Base-by-base conservation (phyloP, 2,888 invertebrate species). In the Carcina quercana region DNA sequence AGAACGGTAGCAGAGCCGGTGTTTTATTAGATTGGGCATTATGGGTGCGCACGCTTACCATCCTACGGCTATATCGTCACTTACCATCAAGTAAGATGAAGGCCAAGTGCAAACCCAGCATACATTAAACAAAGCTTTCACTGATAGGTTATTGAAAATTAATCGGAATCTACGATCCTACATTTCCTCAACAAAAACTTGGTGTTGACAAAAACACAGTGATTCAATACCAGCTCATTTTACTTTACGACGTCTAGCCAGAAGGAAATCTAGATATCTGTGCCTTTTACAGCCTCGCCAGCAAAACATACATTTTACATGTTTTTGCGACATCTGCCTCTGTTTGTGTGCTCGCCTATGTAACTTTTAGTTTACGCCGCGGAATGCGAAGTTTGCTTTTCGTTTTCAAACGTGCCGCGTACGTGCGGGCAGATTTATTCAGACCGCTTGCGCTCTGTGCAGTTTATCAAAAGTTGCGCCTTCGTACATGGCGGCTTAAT, bases 261-360 rank as follows among this genome's bases (percentile, higher is more conserved):
- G 5, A 26, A 26, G 6, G 0, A 7, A 26, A 11, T 26, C 15
- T 26, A 5, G 4, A 26, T 26, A 3, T 7, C n/a, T 8, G 10
- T n/a, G 8, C 8, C 10, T 20, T 20, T 11, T 24, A 3, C 24
- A 24, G 11, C 11, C 24, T 6, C 10, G 24, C 10, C 24, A 24
- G 11, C n/a, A 8, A 8, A 2, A 10, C 5, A 24, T 11, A 11
- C 6, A 24, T 24, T 6, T 24, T 24, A 6, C 19, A 19, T 30
- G 20, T 26, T 34, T 34, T 11, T 26, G 25, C 21, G 7, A n/a
- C 30, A 30, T 15, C 28, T 34, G 34, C 15, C 14, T 34, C 30
- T 34, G 34, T 34, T 34, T 34, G 34, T 34, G 26, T 27, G 14
- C 12, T 11, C 10, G 13, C 3, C 6, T 26, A 26, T 32, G 11